phyloP scores from a whole-genome alignment of 2,113 vertebrate genomes.

The Zosterops borbonicus region DNA sequence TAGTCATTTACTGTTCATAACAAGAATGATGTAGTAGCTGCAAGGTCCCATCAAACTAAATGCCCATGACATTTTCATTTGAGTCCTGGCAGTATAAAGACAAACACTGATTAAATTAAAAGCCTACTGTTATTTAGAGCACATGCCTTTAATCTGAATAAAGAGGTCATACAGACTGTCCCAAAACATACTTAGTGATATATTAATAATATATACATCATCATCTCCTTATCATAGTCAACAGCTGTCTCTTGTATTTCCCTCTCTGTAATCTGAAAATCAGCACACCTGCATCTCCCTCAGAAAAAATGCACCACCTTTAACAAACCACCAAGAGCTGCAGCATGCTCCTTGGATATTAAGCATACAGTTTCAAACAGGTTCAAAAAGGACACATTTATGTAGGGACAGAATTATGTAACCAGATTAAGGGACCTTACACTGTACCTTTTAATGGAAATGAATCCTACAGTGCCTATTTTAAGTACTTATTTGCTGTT shows the following conservation, averaged over 20 bases:
- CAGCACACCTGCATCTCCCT: background rate
- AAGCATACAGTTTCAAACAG: background rate
- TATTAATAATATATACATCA: conserved; percentile 49
- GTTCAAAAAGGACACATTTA: background rate
- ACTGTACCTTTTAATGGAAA: conserved; percentile 16
- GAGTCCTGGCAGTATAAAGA: conserved; percentile 19
- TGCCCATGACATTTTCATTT: conserved; percentile 25
- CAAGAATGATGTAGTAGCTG: conserved; percentile 24
- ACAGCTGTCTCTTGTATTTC: conserved; percentile 47
- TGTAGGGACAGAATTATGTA: background rate
- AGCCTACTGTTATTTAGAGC: conserved; percentile 56
- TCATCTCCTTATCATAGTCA: conserved; percentile 43
- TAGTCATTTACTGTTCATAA: conserved; percentile 4
- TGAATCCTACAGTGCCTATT: background rate
- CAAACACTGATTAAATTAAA: conserved; percentile 67
- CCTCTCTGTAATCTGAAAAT: background rate
- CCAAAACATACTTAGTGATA: conserved; percentile 29
- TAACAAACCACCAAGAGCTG: background rate
- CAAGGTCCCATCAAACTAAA: conserved; percentile 42
- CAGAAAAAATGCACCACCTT: background rate
- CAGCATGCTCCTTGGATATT: background rate
- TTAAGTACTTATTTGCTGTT: background rate
- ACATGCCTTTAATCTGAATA: conserved; percentile 45
- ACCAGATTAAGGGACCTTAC: background rate
- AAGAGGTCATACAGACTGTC: conserved; percentile 34